Evolutionary conservation across 2,797 vertebrate genomes (phyloP), one percentile per base, ranked within the genome.

Genomic region (Sparus aurata): DNA sequence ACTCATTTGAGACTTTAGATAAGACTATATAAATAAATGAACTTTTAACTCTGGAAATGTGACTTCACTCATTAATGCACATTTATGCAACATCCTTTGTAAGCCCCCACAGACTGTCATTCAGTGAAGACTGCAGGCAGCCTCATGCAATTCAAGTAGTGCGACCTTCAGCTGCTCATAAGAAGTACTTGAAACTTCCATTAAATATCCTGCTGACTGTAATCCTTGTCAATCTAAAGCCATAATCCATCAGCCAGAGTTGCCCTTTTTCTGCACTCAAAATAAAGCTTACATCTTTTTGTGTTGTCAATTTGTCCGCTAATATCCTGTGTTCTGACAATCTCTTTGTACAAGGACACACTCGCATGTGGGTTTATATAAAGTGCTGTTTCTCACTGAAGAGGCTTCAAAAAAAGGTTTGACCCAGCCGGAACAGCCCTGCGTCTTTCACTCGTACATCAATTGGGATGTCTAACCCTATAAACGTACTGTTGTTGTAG

Each of bases 151-250:
- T 77, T 49, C 12, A 50, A 81, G 47, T 54, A 41, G 15, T 17
- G 61, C 3, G 41, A 65, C 77, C 68, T 87, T 85, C 77, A 61
- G 54, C 69, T 45, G 63, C 43, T 85, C 53, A 17, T 69, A 65
- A 74, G 20, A 84, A 70, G 17, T 7, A 27, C 55, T 43, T 25
- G 27, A 71, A 84, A 82, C 82, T 77, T 82, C 79, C 74, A 89
- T 90, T 77, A 85, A 83, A 91, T 83, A 69, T 85, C 68, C 83
- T 41, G 71, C 60, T 12, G 52, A 41, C 68, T 47, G 8, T 89
- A 91, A 92, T 92, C 89, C 83, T 30, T 27, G 64, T 88, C 87
- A 85, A 82, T 90, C 86, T 82, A 77, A 87, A 89, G 23, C 73
- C 13, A 0, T 86, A 85, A 91, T 91, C 82, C 86, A 79, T 79